A percentile compares a stretch with the other conserved stretches of the same genome.
Conservation (phyloP, 2,113 vertebrate genomes). For the Osmerus mordax region DNA sequence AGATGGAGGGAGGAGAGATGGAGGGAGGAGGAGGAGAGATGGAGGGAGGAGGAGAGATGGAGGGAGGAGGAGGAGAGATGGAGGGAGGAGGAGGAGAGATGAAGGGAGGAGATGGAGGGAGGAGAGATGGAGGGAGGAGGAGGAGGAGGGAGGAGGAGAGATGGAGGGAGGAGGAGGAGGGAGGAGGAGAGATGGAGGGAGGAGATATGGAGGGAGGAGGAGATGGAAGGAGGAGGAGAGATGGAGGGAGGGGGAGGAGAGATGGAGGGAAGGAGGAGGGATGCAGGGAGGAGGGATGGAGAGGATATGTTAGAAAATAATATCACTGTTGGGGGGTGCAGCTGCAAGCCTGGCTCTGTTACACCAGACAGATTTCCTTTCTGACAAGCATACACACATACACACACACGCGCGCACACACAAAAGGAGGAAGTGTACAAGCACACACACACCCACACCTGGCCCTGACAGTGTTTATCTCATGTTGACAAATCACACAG, state of each 20-base stretch:
- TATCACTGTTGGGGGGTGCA: slow-evolving; percentile 1
- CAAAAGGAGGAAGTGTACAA: not conserved
- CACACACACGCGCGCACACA: not conserved
- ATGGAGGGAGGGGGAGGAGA: too few relatives aligned
- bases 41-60: slow-evolving; percentile 6
- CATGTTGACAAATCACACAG: slow-evolving; percentile 10
- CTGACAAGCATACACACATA: not conserved
- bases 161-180: slow-evolving; percentile 22
- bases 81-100: not conserved
- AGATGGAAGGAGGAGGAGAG: too few relatives aligned
- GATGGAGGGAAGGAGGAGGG: too few relatives aligned
- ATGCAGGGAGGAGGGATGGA: too few relatives aligned
- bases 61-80: not conserved
- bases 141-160: slow-evolving; percentile 9
- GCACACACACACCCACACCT: not conserved
- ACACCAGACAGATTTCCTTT: slow-evolving; percentile 30
- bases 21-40: not conserved
- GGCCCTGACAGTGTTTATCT: not conserved
- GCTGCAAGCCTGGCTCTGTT: slow-evolving; percentile 13
- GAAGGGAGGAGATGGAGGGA: not conserved
- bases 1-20: not conserved
- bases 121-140: not conserved
- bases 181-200: slow-evolving; percentile 26
- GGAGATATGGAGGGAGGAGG: too few relatives aligned
- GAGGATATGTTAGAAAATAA: not conserved